Percentiles rank a stretch among this genome's conserved stretches.
These are phyloP conservation scores for Gallinago nigripennis DNA, from an alignment of 2,797 vertebrate genomes.

Conservation along the genomic window DNA sequence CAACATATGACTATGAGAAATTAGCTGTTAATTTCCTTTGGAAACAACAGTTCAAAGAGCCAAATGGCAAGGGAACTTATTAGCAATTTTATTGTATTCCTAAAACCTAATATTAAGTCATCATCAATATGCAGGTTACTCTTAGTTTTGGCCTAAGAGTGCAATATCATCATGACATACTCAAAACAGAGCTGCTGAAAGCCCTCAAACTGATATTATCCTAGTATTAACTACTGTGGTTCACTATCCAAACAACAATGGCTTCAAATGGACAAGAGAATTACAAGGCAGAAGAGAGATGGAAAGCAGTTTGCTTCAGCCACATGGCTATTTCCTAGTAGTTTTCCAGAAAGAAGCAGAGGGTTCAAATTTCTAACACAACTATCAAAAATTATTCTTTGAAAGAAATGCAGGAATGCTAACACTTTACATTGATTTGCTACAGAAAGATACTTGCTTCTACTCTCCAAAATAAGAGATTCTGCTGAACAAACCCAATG, in stretches of 20 bases:
- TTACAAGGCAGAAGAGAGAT: background rate
- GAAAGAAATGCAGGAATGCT: background rate
- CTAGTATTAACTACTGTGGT: background rate
- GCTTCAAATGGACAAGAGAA: background rate
- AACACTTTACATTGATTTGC: background rate
- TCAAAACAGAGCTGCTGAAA: background rate
- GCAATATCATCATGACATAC: background rate
- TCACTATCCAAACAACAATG: background rate
- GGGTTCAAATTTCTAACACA: background rate
- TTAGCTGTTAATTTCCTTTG: background rate
- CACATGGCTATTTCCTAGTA: background rate
- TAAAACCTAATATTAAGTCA: background rate
- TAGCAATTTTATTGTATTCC: background rate
- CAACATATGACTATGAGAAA: background rate
- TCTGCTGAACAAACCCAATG: background rate
- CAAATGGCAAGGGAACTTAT: background rate
- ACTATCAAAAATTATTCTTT: background rate
- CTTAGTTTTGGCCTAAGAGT: background rate
- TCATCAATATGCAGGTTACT: background rate
- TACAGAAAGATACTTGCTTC: background rate
- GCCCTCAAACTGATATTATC: background rate
- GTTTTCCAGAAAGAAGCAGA: background rate
- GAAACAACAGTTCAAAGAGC: background rate
- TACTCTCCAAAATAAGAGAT: background rate
- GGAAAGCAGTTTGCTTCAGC: background rate